Conservation (phyloP, 2,888 invertebrate species). For the Lasioglossum calceatum region DNA sequence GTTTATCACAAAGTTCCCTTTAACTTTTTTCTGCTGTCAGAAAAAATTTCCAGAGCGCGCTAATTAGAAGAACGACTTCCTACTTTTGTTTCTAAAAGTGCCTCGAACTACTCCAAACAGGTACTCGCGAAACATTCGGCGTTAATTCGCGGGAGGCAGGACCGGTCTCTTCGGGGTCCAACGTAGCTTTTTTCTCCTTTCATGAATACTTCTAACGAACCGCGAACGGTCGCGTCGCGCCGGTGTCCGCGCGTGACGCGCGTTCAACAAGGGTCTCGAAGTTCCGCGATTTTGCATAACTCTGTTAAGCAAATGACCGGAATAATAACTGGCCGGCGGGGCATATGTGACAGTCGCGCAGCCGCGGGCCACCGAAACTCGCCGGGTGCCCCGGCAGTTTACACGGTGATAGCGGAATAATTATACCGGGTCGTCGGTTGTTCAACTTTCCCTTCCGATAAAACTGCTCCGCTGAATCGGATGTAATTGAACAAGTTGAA, state of each 20-base stretch:
- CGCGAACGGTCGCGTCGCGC: slow-evolving; percentile 10
- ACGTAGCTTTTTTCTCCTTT: slow-evolving; percentile 45
- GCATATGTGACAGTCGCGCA: slow-evolving; percentile 67
- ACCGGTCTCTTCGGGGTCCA: not conserved
- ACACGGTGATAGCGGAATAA: slow-evolving; percentile 71
- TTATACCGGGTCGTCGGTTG: slow-evolving; percentile 47
- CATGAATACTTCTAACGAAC: slow-evolving; percentile 65
- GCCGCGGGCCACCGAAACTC: slow-evolving; percentile 61
- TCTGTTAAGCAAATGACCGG: slow-evolving; percentile 74
- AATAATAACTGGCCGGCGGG: slow-evolving; percentile 71
- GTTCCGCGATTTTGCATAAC: slow-evolving; percentile 70
- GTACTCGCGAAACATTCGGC: not conserved
- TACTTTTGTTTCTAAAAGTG: not conserved
- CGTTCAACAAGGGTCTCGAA: slow-evolving; percentile 58
- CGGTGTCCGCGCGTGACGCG: slow-evolving; percentile 52
- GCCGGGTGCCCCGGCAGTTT: slow-evolving; percentile 63
- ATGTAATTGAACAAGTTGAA: slow-evolving; percentile 29
- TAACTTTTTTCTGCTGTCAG: accelerated
- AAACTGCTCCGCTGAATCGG: slow-evolving; percentile 44
- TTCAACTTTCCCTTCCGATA: slow-evolving; percentile 51
- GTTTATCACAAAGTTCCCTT: not conserved
- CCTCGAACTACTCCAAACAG: not conserved
- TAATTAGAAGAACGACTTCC: not conserved
- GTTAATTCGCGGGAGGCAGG: not conserved
- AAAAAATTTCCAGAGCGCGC: not conserved